Evolutionary conservation across 2,888 invertebrate genomes (phyloP), one percentile per base, ranked within the genome.

Genomic region (Callyntrura guangdongensis): DNA sequence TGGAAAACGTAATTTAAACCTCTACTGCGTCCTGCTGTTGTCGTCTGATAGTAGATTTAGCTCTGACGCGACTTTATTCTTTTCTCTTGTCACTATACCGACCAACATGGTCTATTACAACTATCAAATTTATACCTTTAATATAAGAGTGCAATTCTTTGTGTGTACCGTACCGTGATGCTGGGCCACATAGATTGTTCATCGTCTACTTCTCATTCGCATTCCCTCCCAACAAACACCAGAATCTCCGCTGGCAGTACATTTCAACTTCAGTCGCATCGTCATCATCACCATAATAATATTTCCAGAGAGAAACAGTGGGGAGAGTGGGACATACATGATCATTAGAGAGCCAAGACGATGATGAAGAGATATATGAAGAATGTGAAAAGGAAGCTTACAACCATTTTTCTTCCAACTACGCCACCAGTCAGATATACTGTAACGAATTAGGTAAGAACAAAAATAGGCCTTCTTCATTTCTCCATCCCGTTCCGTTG

Each of bases 311-410:
- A 27, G 61, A 11, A 22, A 61, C 22, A 61, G 27, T 6, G 36
- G 36, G 36, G 36, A 36, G 36, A 36, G 36, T 36, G 36, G 25
- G 45, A 47, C 47, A 64, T 45, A 74, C 20, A 74, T 47, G 72
- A 74, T 45, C 20, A 47, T 49, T 47, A 74, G n/a, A 59, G 59
- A 20, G 17, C 0, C n/a, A 74, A 45, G 20, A 20, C 47, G 72
- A 69, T 12, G 49, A 74, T 74, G 20, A 27, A 53, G 49, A 77
- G 49, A 77, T 77, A n/a, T 53, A 77, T 77, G 77, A 25, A 77
- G 77, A 53, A 53, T 53, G 77, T 25, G 25, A 9, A 77, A 53
- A 49, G 8, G 53, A 77, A 53, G 49, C 27, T 22, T 56, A 49
- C 53, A 11, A 5, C 53, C 25, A 77, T 56, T 77, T 9, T 22